phyloP scores from a whole-genome alignment of 2,888 invertebrate genomes.

The Lamproptera curius region DNA sequence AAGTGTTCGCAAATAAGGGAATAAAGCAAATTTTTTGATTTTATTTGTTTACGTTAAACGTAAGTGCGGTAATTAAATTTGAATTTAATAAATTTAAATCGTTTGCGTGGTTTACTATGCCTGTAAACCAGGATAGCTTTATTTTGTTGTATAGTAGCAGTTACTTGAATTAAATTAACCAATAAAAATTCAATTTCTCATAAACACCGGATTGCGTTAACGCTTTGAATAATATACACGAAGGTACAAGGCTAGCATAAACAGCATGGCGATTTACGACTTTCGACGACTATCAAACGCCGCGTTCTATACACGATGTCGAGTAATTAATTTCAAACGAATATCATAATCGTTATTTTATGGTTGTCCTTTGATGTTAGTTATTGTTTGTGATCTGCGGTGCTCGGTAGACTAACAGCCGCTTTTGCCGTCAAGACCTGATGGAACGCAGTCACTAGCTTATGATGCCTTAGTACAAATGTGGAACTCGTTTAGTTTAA shows the following conservation, averaged over 20 bases:
- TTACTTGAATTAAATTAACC: neutral
- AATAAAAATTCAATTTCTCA: slow-evolving; percentile 21
- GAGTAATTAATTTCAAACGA: slow-evolving; percentile 35
- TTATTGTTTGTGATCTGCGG: slow-evolving; percentile 28
- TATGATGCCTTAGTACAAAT: slow-evolving; percentile 5
- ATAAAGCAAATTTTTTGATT: too few species aligned
- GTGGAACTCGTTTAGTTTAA: slow-evolving; percentile 6
- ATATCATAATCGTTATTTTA: slow-evolving; percentile 37
- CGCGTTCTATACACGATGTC: slow-evolving; percentile 19
- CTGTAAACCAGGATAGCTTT: too few species aligned
- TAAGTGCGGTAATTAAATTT: too few species aligned
- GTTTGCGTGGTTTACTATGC: too few species aligned
- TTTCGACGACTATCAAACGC: slow-evolving; percentile 18
- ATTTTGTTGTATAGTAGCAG: neutral
- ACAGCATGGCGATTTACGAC: slow-evolving; percentile 22
- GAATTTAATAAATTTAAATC: too few species aligned
- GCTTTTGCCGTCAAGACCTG: slow-evolving; percentile 7
- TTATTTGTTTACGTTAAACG: too few species aligned
- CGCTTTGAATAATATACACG: slow-evolving; percentile 15
- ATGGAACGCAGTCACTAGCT: slow-evolving; percentile 12
- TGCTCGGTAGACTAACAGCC: slow-evolving; percentile 9
- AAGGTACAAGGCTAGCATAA: slow-evolving; percentile 24
- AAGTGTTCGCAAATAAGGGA: too few species aligned
- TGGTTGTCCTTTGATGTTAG: slow-evolving; percentile 32
- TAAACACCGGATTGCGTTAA: neutral